Evolutionary conservation across 1,140 invertebrate species (phyloP), one percentile per base, ranked within the genome.

Genomic region (Chrysopa pallens): DNA sequence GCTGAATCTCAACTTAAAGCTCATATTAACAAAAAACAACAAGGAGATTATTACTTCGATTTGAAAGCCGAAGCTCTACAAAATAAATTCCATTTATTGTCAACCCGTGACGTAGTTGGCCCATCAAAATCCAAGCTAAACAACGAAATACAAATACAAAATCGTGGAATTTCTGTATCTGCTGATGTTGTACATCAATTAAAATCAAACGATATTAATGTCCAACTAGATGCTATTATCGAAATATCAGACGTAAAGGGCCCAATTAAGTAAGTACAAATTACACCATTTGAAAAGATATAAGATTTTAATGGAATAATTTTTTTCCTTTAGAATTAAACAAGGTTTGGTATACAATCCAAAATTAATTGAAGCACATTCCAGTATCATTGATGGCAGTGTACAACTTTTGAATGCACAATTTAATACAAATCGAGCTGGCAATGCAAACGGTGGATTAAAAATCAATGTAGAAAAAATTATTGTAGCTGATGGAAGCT

Each of bases 111-210:
- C 11, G 60, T 72, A 6, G 39, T 72, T 0, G 62, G 17, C 2
- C 17, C 17, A 23, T 23, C 17, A 2, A 73, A 78, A 50, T 73
- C 68, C 17, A 77, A 78, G 45, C 68, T 73, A 33, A 62, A 67
- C 29, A 72, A 75, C 46, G 67, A 66, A 8, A 38, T 81, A 1
- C 66, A 70, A 28, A 42, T 80, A 1, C 68, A 70, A n/a, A 66
- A 73, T 9, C 70, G 68, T 23, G 77, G 72, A 54, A 72, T 77
- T 45, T 67, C 75, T 48, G 56, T 76, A 1, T 70, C 71, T 7
- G 68, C 72, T n/a, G 62, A 64, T 0, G 57, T 78, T 0, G 56
- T 59, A 0, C 67, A 73, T 48, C 65, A 68, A 27, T 47, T 67
- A 2, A 63, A 66, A 41, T 56, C 63, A 0, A 63, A 70, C 6